These are phyloP conservation scores for Saguinus midas DNA, from an alignment of 2,113 vertebrate species.

Conservation along the genomic window DNA sequence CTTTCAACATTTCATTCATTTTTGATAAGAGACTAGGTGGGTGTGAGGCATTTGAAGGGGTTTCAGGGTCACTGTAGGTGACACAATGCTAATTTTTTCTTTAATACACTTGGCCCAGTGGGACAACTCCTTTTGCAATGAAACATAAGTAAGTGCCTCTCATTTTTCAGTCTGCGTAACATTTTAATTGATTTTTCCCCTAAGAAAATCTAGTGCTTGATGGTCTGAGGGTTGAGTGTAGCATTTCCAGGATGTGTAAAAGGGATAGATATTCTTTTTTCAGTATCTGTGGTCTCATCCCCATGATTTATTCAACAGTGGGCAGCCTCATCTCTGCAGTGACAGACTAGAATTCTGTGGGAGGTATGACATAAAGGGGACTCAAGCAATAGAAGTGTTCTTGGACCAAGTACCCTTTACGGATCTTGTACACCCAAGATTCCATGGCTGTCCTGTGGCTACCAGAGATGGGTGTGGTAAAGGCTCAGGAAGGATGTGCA, in stretches of 20 bases:
- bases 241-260: constrained; percentile 51
- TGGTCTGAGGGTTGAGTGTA: constrained; percentile 17
- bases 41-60: constrained; percentile 29
- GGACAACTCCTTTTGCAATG: constrained; percentile 29
- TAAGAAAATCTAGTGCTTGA: constrained; percentile 38
- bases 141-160: constrained; percentile 38
- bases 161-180: not conserved
- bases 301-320: not conserved
- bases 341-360: not conserved
- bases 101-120: constrained; percentile 61
- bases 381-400: not conserved
- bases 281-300: not conserved
- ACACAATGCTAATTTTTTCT: constrained; percentile 40
- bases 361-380: not conserved
- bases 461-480: not conserved
- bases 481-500: not conserved
- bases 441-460: not conserved
- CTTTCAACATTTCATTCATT: constrained; percentile 60
- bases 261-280: not conserved
- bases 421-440: not conserved
- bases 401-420: not conserved
- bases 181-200: not conserved
- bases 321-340: not conserved
- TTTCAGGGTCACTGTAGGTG: constrained; percentile 24
- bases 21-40: constrained; percentile 56